Evolutionary conservation across 2,888 invertebrate species (phyloP).

Genomic region (Cotesia congregata): DNA sequence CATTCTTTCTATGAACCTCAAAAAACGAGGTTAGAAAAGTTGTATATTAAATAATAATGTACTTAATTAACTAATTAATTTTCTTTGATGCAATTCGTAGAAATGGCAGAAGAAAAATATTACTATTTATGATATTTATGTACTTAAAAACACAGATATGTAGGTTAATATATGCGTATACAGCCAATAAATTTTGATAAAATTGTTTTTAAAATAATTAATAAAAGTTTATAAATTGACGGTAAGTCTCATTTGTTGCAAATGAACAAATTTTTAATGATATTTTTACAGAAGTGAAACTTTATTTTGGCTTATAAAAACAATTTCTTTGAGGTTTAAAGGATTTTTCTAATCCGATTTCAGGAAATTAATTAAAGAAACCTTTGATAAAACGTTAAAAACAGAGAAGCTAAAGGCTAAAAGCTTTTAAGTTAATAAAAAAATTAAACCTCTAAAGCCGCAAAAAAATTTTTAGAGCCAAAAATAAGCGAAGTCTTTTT

Average conservation of each 20-base stretch:
- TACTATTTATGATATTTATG: constrained; percentile 8
- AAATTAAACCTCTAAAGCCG: neutral
- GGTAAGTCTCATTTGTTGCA: too few species aligned
- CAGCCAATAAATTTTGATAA: constrained; percentile 55
- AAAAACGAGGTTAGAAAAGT: neutral
- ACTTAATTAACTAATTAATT: neutral
- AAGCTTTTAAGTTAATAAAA: neutral
- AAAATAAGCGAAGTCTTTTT: neutral
- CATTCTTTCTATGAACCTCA: neutral
- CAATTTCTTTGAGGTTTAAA: neutral
- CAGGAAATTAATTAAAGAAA: neutral
- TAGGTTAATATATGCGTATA: constrained; percentile 52
- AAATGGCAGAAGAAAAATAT: constrained; percentile 18
- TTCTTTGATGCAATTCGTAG: neutral
- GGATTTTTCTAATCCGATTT: neutral
- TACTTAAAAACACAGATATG: constrained; percentile 51
- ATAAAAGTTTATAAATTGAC: neutral
- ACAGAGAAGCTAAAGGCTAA: neutral
- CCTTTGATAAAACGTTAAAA: neutral
- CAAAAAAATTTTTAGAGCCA: neutral
- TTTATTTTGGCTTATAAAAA: neutral
- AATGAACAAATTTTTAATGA: neutral
- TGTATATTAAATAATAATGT: neutral
- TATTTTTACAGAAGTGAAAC: neutral
- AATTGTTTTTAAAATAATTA: constrained; percentile 29